A percentile compares a stretch with the other conserved stretches of the same genome.
Conservation (phyloP, 2,888 invertebrate species). For the Morpho helenor region DNA sequence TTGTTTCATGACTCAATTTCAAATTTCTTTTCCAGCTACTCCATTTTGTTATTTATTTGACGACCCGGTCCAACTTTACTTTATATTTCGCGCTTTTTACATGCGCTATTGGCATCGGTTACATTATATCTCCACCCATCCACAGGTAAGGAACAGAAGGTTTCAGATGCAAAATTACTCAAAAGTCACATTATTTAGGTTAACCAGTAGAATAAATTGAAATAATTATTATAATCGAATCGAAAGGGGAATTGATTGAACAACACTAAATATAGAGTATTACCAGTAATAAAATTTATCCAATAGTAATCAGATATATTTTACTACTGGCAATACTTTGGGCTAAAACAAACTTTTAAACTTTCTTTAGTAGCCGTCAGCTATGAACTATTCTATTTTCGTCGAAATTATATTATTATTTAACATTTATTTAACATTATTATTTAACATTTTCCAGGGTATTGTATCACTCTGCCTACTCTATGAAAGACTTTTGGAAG, state of each 20-base stretch:
- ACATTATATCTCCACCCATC: constrained; percentile 94
- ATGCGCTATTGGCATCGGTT: constrained; percentile 94
- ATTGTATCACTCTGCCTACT: constrained; percentile 93
- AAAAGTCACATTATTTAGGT: background rate
- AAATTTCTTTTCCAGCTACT: constrained; percentile 82
- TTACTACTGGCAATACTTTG: too few relatives aligned
- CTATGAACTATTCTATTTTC: too few relatives aligned
- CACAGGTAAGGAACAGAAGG: constrained; percentile 77
- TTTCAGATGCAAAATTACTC: background rate
- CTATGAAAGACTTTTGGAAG: constrained; percentile 93
- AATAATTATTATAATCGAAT: too few relatives aligned
- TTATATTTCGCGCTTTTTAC: constrained; percentile 94
- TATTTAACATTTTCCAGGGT: constrained; percentile 79
- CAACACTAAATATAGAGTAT: too few relatives aligned
- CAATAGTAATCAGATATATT: too few relatives aligned
- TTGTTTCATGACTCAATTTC: background rate
- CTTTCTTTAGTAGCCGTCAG: too few relatives aligned
- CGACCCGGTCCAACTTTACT: constrained; percentile 92
- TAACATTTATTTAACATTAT: too few relatives aligned
- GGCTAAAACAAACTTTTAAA: too few relatives aligned
- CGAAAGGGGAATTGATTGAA: too few relatives aligned
- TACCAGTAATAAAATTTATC: too few relatives aligned
- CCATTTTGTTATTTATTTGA: constrained; percentile 97
- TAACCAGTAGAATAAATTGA: too few relatives aligned
- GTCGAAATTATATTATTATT: too few relatives aligned